Conservation (phyloP, 2,797 vertebrate genomes). For the Sorex maritimensis region DNA sequence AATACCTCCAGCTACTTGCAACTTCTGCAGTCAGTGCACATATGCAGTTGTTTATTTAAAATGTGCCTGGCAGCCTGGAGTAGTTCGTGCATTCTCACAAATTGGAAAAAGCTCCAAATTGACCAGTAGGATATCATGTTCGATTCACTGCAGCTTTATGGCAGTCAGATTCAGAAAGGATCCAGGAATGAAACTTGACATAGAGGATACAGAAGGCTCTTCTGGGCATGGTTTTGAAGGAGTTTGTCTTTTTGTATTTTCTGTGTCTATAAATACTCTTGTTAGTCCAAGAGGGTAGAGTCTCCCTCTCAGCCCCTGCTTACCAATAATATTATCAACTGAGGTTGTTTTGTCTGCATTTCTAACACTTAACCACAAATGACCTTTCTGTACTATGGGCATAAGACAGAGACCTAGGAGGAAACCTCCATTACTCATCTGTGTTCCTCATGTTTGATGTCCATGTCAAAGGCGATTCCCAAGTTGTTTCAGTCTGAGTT, state of each 20-base stretch:
- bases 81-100: not conserved
- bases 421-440: not conserved
- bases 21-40: not conserved
- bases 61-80: not conserved
- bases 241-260: slow-evolving; percentile 9
- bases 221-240: not conserved
- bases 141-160: not conserved
- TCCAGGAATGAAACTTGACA: slow-evolving; percentile 1
- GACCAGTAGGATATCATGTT: not conserved
- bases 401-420: not conserved
- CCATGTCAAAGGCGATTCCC: not conserved
- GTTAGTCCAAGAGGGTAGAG: not conserved
- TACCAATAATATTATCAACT: not conserved
- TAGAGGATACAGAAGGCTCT: not conserved
- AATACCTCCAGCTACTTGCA: not conserved
- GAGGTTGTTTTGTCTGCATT: not conserved
- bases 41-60: not conserved
- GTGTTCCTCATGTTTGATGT: not conserved
- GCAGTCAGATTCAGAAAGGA: slow-evolving; percentile 39
- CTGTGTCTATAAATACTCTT: not conserved
- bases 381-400: not conserved
- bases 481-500: not conserved
- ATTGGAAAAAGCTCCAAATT: not conserved
- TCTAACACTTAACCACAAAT: not conserved
- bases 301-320: not conserved